Evolutionary conservation across 1,140 invertebrate species (phyloP), one percentile per base, ranked within the genome.

Genomic region (Aphaenogaster floridana): DNA sequence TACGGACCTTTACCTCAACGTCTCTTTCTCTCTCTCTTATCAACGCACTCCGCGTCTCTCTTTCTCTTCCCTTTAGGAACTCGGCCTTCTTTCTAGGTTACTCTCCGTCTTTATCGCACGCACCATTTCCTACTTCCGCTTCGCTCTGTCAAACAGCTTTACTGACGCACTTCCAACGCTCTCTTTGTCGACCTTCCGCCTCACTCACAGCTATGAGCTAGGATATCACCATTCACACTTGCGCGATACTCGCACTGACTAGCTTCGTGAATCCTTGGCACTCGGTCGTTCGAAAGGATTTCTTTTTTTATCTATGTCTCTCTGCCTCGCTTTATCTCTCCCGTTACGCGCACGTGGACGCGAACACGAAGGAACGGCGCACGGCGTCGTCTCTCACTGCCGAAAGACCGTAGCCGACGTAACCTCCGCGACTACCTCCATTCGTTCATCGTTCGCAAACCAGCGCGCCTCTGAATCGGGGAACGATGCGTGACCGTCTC

Each of bases 401-500:
- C 91, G 89, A 91, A 93, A 78, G 89, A 72, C 86, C 87, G 90
- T 83, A 91, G 92, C 86, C 85, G 86, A 86, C 81, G 21, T 21
- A 86, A 93, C 93, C 93, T 94, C 91, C 88, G 54, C 89, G 90
- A 34, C 90, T 91, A 92, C 91, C 89, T 91, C 68, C 89, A 74
- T 74, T 69, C 90, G 90, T 69, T 92, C 93, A 93, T 93, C 87
- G 69, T 42, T 93, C 93, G 93, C 42, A 91, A 90, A 91, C 90
- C 68, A 93, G 92, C 91, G 88, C 86, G 89, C 89, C 90, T 94
- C 93, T 94, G 93, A 94, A 87, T 86, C 86, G 66, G 68, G 72
- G 88, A 85, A 87, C 72, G 94, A 94, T 94, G 95, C 93, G 94
- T 90, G 50, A 86, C 88, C 86, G 90, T 93, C 91, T 96, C 96